These are phyloP conservation scores for Schizopygopsis malacanthus DNA, from an alignment of 2,797 vertebrate species.

Conservation along the genomic window DNA sequence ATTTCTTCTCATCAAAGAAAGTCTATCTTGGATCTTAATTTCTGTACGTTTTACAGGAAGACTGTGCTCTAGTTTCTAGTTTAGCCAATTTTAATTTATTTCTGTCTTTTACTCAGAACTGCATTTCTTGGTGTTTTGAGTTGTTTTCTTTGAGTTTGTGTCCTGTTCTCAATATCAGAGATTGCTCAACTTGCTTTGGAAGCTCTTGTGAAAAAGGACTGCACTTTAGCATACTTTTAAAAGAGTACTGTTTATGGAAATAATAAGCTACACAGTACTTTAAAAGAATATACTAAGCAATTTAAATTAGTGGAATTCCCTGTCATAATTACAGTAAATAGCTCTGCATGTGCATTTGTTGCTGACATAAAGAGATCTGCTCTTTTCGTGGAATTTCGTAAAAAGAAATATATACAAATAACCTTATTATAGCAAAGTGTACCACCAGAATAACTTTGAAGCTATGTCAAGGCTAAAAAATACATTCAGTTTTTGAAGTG, in stretches of 20 bases:
- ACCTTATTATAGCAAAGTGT: no score
- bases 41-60: background rate
- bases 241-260: background rate
- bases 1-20: constrained; percentile 30
- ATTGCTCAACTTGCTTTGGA: constrained; percentile 21
- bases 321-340: background rate
- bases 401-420: no score
- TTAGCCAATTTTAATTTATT: background rate
- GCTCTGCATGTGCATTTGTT: background rate
- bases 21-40: constrained; percentile 17
- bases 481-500: no score
- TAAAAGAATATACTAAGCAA: background rate
- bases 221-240: background rate
- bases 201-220: background rate
- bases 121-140: background rate
- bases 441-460: no score
- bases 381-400: background rate
- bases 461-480: no score
- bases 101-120: constrained; percentile 6
- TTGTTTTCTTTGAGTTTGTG: background rate
- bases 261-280: background rate
- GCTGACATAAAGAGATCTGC: no score
- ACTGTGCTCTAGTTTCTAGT: background rate
- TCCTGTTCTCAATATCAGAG: background rate
- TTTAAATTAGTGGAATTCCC: background rate